phyloP scores from a whole-genome alignment of 2,113 vertebrate species.

The Hyperoodon ampullatus region DNA sequence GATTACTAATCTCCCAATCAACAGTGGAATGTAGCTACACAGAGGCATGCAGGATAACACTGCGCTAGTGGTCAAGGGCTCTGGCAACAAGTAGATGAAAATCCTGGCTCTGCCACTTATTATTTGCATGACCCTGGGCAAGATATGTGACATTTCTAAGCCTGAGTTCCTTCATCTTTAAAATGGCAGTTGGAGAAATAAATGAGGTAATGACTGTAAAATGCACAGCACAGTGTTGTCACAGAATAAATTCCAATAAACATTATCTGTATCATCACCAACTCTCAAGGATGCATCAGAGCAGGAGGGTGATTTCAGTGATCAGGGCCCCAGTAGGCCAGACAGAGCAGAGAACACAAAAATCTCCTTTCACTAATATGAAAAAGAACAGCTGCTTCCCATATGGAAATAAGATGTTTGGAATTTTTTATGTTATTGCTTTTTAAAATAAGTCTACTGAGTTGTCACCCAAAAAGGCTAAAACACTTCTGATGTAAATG shows the following conservation, averaged over 20 bases:
- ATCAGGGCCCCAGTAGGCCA: neutral
- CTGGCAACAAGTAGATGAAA: neutral
- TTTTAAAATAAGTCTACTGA: neutral
- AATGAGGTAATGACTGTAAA: neutral
- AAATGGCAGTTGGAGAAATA: conserved; percentile 2
- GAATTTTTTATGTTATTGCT: conserved; percentile 43
- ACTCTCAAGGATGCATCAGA: neutral
- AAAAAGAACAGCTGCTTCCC: conserved; percentile 56
- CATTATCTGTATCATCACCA: neutral
- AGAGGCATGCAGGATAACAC: neutral
- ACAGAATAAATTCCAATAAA: neutral
- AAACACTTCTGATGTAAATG: conserved; percentile 13
- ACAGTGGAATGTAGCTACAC: neutral
- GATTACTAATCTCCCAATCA: neutral
- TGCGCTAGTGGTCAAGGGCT: neutral
- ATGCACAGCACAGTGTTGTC: neutral
- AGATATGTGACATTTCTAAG: neutral
- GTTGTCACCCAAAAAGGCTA: conserved; percentile 40
- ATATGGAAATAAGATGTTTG: conserved; percentile 63
- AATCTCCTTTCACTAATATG: neutral
- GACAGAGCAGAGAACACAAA: neutral
- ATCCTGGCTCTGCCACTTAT: neutral
- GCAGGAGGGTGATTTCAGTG: neutral
- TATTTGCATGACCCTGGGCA: neutral
- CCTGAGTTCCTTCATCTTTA: conserved; percentile 1